These are phyloP conservation scores for Alcedo quadribrachys DNA, from an alignment of 2,797 vertebrate species.

Conservation along the genomic window DNA sequence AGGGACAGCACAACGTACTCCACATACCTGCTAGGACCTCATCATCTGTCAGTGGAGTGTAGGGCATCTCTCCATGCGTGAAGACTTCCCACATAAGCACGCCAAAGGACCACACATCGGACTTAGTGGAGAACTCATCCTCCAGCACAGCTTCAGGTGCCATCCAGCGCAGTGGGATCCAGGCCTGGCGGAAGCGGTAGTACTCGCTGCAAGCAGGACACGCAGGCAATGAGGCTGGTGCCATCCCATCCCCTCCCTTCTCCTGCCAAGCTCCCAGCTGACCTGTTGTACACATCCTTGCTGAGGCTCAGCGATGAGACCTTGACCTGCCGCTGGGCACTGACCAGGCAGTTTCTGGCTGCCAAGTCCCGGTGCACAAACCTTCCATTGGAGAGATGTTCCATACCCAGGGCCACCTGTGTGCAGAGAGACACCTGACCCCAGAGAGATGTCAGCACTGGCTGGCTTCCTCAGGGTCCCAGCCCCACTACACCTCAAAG, in stretches of 20 bases:
- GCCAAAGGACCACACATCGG: slow-evolving; percentile 94
- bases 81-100: slow-evolving; percentile 98
- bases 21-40: slow-evolving; percentile 90
- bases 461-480: background rate
- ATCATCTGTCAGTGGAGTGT: slow-evolving; percentile 85
- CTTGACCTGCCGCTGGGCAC: slow-evolving; percentile 91
- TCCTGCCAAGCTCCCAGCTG: background rate
- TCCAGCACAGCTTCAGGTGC: slow-evolving; percentile 91
- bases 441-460: background rate
- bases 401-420: slow-evolving; percentile 97
- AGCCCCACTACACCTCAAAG: background rate
- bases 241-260: background rate
- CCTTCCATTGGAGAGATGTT: slow-evolving; percentile 92
- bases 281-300: slow-evolving; percentile 98
- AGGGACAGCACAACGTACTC: background rate
- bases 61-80: slow-evolving; percentile 90
- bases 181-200: slow-evolving; percentile 93
- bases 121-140: slow-evolving; percentile 94
- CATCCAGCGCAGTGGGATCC: slow-evolving; percentile 96
- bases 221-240: background rate
- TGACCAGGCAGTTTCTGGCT: slow-evolving; percentile 94
- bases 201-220: slow-evolving; percentile 84
- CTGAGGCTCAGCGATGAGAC: slow-evolving; percentile 93
- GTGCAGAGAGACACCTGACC: slow-evolving; percentile 91
- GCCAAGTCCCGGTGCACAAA: slow-evolving; percentile 97